A percentile compares a stretch with the other conserved stretches of the same genome.
These are phyloP conservation scores for Neolamprologus kungweensis DNA, from an alignment of 2,113 vertebrate species.

Conservation along the genomic window DNA sequence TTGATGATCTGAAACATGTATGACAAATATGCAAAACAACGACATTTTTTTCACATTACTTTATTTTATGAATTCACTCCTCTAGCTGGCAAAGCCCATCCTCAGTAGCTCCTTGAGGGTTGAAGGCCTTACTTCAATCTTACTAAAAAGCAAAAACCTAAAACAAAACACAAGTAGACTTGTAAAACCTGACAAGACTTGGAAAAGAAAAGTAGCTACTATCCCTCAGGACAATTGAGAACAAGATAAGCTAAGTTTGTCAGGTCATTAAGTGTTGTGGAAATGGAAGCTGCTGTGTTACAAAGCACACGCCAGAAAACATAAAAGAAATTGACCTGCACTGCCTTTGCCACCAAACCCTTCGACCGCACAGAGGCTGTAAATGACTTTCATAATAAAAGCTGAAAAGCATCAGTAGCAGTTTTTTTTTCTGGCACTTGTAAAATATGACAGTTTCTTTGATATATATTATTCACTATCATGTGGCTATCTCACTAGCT, in stretches of 20 bases:
- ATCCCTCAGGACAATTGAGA: not conserved
- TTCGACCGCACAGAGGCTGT: not conserved
- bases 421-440: not conserved
- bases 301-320: not conserved
- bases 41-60: not conserved
- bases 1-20: not conserved
- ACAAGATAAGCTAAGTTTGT: not conserved
- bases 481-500: not conserved
- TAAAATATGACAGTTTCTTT: not conserved
- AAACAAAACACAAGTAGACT: not conserved
- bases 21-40: not conserved
- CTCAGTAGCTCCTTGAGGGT: not conserved
- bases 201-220: accelerated
- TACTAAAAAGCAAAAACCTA: not conserved
- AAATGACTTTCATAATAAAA: not conserved
- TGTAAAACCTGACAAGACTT: not conserved
- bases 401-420: not conserved
- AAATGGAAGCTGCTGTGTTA: not conserved
- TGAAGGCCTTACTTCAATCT: not conserved
- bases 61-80: not conserved
- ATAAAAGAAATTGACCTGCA: not conserved
- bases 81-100: not conserved
- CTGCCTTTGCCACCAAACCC: not conserved
- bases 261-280: not conserved
- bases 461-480: not conserved